Evolutionary conservation across 2,797 vertebrate species (phyloP).

Genomic region (Dromococcyx pavoninus): DNA sequence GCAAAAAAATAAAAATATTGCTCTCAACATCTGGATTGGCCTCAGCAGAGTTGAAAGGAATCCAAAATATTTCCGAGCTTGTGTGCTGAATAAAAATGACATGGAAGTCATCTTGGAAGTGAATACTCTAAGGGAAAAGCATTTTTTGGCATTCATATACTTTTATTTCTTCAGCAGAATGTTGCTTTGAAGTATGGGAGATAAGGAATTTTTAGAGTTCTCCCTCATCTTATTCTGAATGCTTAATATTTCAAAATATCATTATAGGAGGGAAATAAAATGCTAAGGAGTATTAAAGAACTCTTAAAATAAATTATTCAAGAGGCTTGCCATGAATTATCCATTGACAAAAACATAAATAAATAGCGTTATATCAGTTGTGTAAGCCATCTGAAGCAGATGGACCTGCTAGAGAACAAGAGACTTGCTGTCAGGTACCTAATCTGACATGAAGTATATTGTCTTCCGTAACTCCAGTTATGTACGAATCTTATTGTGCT

Average conservation of each 20-base stretch:
- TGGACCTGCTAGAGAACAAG: slow-evolving; percentile 24
- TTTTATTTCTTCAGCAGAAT: slow-evolving; percentile 28
- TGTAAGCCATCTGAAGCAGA: slow-evolving; percentile 48
- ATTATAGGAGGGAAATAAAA: slow-evolving; percentile 39
- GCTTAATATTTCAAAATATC: slow-evolving; percentile 28
- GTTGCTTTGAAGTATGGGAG: slow-evolving; percentile 20
- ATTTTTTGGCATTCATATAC: not conserved
- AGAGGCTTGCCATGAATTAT: slow-evolving; percentile 56
- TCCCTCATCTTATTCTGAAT: not conserved
- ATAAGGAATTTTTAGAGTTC: slow-evolving; percentile 17
- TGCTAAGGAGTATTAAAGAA: slow-evolving; percentile 55
- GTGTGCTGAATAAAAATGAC: slow-evolving; percentile 17
- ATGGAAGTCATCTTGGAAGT: slow-evolving; percentile 6
- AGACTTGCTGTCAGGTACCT: not conserved
- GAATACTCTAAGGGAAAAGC: not conserved
- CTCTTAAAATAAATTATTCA: slow-evolving; percentile 70
- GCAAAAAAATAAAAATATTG: slow-evolving; percentile 58
- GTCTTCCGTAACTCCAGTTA: not conserved
- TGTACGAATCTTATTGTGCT: not conserved
- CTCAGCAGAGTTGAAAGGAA: slow-evolving; percentile 26
- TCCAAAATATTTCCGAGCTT: slow-evolving; percentile 40
- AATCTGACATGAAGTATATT: not conserved
- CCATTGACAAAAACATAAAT: slow-evolving; percentile 60
- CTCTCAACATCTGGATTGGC: slow-evolving; percentile 52
- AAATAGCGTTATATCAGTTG: slow-evolving; percentile 55